Base-by-base conservation (phyloP, 92 coral and sea anemone species). In the Plumapathes pennacea region DNA sequence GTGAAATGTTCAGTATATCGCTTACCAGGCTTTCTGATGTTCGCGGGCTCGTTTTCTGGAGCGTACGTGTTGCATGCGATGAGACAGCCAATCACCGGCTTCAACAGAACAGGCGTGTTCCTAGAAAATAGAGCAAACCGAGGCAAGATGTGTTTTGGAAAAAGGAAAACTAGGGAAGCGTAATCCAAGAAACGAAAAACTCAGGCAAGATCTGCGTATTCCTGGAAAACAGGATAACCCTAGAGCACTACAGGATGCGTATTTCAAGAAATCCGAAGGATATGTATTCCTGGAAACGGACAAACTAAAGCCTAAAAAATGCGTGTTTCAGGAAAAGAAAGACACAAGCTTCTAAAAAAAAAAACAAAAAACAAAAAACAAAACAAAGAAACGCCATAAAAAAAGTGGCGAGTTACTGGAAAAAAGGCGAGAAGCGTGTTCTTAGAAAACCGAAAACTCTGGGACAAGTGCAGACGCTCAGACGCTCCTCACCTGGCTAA, bases 41-140 rank as follows among this genome's bases (percentile, higher is more conserved):
- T 59, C 10, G 89, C 86, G 3, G 95, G 97, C 22, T 91, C 97
- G 10, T 64, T 82, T 30, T 65, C 89, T 9, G 91, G 81, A 22
- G 68, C 62, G 32, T 72, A 72, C 57, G 74, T 69, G 30, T 88
- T 78, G 69, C 97, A 91, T 10, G 96, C 89, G 63, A 91, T 24
- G 23, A 91, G 55, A 56, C 96, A 91, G 20, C 81, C 77, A 45
- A 85, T 77, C 32, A 84, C 65, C 12, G 88, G 78, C 15, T 67
- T 63, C 14, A 91, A 52, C 47, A 91, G 29, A 1, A 70, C 54
- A 12, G 73, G 83, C 4, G 96, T 60, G 67, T 91, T 76, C 56
- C 97, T 91, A 62, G 7, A 23, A 22, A 4, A 48, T 25, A 57
- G 33, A 29, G 3, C 21, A 32, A 54, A 33, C 4, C 14, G 12